Conservation (phyloP, 2,113 vertebrate genomes). For the Chaenogobius annularis region DNA sequence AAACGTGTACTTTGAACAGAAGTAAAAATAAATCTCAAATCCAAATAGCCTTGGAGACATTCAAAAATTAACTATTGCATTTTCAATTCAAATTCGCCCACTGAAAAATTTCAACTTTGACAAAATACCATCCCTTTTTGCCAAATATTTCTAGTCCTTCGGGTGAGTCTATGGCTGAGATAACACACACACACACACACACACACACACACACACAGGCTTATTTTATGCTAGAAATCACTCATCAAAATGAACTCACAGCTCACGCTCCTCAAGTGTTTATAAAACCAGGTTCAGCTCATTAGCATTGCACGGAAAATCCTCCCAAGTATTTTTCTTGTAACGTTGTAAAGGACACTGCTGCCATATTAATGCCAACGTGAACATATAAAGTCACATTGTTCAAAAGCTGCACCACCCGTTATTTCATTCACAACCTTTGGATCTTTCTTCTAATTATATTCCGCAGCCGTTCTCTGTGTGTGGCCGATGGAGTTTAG, state of each 20-base stretch:
- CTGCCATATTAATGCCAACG: conserved; percentile 31
- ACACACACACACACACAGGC: neutral
- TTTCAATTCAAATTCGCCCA: neutral
- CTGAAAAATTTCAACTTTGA: neutral
- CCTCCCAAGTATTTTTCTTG: conserved; percentile 1
- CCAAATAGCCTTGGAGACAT: too few species aligned
- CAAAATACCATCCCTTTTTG: neutral
- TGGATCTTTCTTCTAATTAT: conserved; percentile 34
- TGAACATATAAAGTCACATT: conserved; percentile 3
- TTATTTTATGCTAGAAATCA: conserved; percentile 24
- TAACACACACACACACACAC: conserved; percentile 1
- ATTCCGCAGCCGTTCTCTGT: neutral
- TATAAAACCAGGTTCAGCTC: conserved; percentile 26
- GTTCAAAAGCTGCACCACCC: conserved; percentile 19
- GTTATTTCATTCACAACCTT: conserved; percentile 26
- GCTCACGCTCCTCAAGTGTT: conserved; percentile 15
- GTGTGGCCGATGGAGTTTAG: neutral
- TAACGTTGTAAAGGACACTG: conserved; percentile 24
- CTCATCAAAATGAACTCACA: conserved; percentile 13
- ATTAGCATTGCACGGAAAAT: conserved; percentile 32
- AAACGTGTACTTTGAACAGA: too few species aligned
- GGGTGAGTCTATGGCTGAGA: neutral
- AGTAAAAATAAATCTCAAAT: too few species aligned
- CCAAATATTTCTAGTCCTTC: conserved; percentile 12
- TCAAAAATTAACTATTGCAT: neutral